Percentiles rank a stretch among this genome's conserved stretches.
phyloP scores from a whole-genome alignment of 1,140 invertebrate genomes.

The Neelides sp. region DNA sequence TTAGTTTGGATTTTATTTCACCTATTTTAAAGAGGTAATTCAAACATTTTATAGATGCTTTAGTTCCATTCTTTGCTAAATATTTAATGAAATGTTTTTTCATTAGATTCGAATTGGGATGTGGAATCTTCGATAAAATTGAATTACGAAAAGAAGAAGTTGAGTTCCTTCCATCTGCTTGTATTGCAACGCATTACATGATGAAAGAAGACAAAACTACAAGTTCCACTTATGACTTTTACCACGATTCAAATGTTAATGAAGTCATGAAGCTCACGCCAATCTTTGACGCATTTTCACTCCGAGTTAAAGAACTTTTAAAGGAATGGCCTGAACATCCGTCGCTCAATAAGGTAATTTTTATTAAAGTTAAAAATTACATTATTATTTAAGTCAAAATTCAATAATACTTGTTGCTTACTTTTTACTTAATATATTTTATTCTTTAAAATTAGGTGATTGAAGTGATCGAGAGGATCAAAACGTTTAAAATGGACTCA shows the following conservation, averaged over 20 bases:
- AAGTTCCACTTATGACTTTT: constrained; percentile 57
- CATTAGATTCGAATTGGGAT: constrained; percentile 43
- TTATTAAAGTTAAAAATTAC: constrained; percentile 4
- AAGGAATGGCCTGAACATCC: constrained; percentile 83
- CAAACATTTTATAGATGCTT: neutral
- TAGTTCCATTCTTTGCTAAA: neutral
- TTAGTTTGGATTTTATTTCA: constrained; percentile 17
- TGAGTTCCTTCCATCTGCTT: constrained; percentile 14
- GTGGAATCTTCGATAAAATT: constrained; percentile 39
- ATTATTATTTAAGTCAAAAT: constrained; percentile 1
- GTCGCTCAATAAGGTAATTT: constrained; percentile 56
- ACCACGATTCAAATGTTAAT: constrained; percentile 65
- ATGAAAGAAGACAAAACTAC: neutral
- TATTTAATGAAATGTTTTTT: neutral
- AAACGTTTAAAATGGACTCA: constrained; percentile 61
- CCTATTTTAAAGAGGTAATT: constrained; percentile 23
- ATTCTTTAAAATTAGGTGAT: constrained; percentile 42
- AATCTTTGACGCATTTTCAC: constrained; percentile 50
- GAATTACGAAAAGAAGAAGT: constrained; percentile 31
- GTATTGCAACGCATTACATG: constrained; percentile 11
- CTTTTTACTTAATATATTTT: neutral
- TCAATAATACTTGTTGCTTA: neutral
- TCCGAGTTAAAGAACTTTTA: constrained; percentile 53
- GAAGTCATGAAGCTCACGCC: constrained; percentile 60
- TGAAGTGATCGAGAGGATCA: constrained; percentile 57